Base-by-base conservation (phyloP, 2,888 invertebrate genomes). In the Rhodophaea formosa region DNA sequence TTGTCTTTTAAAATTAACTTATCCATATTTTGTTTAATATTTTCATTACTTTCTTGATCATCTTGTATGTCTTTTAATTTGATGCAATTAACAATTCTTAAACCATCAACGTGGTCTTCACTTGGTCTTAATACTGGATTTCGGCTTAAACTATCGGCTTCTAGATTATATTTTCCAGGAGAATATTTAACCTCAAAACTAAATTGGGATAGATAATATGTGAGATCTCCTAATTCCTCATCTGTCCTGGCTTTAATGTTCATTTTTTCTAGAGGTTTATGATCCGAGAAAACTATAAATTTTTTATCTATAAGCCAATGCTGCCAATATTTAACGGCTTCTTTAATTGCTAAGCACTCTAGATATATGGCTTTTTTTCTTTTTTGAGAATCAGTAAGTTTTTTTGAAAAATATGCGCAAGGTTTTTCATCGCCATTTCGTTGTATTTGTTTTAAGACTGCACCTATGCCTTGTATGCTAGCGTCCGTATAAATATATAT, bases 321-420 rank as follows among this genome's bases (percentile, higher is more conserved):
- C 32, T 32, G 32, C 32, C 32, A 32, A 32, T 32, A 32, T 8
- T 62, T 55, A 30, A 62, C 66, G 62, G 23, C 47, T 56, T 16
- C 45, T 8, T 56, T 68, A 66, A 61, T 66, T 61, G 35, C 47
- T 55, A 59, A 52, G 15, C 35, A 64, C 67, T 70, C 66, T 61
- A 68, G 35, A 49, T 68, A 23, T 55, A 59, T 61, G 53, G 69
- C n/a, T 65, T 8, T 66, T 46, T 29, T 69, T 66, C 29, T 66
- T 59, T 66, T 67, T 69, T 51, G 68, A 65, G 12, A 15, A 16
- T 35, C 63, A 62, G n/a, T 69, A 63, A 29, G 8, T 12, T 57
- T 66, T 62, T 63, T 62, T 59, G 32, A 32, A 58, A 68, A 29
- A 52, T 66, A 66, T 52, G 43, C 43, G 12, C 43, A 67, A 61